Conservation (phyloP, 2,888 invertebrate species). For the Eristalis tenax region DNA sequence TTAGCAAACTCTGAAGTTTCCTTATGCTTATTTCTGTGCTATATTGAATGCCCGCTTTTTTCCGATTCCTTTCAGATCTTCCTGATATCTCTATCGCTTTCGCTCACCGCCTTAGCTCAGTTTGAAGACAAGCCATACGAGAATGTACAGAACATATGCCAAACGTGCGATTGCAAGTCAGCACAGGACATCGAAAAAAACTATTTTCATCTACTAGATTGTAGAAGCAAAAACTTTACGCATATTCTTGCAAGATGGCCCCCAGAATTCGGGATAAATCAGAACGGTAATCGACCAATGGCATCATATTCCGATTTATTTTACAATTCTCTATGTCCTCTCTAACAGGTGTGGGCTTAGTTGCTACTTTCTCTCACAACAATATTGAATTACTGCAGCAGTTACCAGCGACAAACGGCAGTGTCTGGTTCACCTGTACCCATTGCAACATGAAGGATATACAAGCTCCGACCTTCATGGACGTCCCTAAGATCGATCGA, state of each 20-base stretch:
- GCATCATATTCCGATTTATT: neutral
- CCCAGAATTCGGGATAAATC: conserved; percentile 76
- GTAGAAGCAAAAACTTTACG: conserved; percentile 77
- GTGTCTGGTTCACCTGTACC: conserved; percentile 78
- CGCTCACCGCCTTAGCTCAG: conserved; percentile 71
- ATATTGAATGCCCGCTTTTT: neutral
- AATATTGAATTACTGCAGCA: conserved; percentile 77
- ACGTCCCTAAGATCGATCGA: conserved; percentile 78
- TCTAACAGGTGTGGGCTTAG: conserved; percentile 75
- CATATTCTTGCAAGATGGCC: conserved; percentile 80
- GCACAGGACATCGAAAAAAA: conserved; percentile 74
- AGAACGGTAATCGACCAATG: conserved; percentile 73
- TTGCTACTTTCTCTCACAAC: conserved; percentile 79
- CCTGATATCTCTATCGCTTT: neutral
- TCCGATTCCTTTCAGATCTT: conserved; percentile 73
- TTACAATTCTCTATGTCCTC: neutral
- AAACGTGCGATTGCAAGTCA: conserved; percentile 77
- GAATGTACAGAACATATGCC: conserved; percentile 77
- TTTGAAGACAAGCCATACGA: conserved; percentile 79
- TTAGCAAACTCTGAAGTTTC: too few species aligned
- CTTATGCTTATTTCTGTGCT: too few species aligned
- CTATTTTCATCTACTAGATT: conserved; percentile 76
- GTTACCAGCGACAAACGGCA: conserved; percentile 79
- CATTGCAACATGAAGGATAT: conserved; percentile 78
- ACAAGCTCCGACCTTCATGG: conserved; percentile 79